Base-by-base conservation (phyloP, 2,888 invertebrate species). In the Phyllotreta striolata region DNA sequence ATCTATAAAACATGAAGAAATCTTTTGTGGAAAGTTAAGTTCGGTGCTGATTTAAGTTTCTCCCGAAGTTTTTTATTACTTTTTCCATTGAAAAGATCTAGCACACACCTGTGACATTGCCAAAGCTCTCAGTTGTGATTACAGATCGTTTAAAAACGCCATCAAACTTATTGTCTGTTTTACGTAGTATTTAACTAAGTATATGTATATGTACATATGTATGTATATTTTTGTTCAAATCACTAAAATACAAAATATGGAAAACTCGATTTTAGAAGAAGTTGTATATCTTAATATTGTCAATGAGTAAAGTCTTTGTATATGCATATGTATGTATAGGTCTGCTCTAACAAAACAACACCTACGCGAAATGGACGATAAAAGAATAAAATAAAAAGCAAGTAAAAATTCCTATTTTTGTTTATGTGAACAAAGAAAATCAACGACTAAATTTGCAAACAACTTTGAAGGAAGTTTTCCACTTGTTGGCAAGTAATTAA, bases 1-100 rank as follows among this genome's bases (percentile, higher is more conserved):
- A 52, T 52, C 52, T 52, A 13, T 52, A 52, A 52, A 52, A 52
- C 52, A 52, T 52, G 39, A 52, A 39, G 38, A 14, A 12, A 38
- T 39, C 10, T 38, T 37, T 52, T 39, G n/a, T 52, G 52, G 39
- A 52, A 52, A 52, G 51, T 51, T 37, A 35, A 51, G 38, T 38
- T 52, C 13, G 8, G 13, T 52, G 38, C 52, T 8, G 52, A 52
- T 52, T 52, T 12, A 38, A 52, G 38, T 52, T 51, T 51, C 12
- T 52, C 52, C 38, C 6, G 39, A 52, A 52, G 38, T 52, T 52
- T 52, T 38, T 7, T 52, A 10, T 10, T 52, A 10, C 9, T 12
- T 52, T 52, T 38, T 52, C 38, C 39, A 52, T 13, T 9, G 13
- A 38, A 38, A 52, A 34, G 52, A 52, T 14, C 52, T 52, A 38